Conservation (phyloP, 30 jellyfish, hydroid and myxozoan genomes). For the Hydra vulgaris region DNA sequence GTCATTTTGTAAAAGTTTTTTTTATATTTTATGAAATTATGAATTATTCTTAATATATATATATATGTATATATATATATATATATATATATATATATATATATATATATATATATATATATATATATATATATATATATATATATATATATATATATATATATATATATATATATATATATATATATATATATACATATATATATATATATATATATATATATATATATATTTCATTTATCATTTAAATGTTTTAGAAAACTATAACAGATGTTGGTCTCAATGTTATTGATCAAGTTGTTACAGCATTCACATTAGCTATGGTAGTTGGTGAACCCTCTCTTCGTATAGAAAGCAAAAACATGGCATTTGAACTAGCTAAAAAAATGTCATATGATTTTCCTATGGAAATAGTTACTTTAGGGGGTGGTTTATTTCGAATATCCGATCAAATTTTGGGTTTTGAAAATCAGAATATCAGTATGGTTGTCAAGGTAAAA, state of each 20-base stretch:
- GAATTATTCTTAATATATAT: too few species aligned
- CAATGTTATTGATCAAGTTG: constrained; percentile 8
- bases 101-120: too few species aligned
- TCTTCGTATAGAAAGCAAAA: constrained; percentile 6
- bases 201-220: too few species aligned
- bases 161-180: too few species aligned
- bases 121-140: too few species aligned
- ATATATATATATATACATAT: too few species aligned
- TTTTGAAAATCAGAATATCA: constrained; percentile 1
- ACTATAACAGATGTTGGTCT: neutral
- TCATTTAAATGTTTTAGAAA: neutral
- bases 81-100: too few species aligned
- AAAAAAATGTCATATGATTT: neutral
- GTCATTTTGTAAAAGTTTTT: neutral
- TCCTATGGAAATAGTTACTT: neutral
- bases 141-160: too few species aligned
- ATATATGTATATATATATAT: too few species aligned
- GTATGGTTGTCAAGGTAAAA: constrained; percentile 14
- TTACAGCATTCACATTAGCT: neutral
- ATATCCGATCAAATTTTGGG: constrained; percentile 2
- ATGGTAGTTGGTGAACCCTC: constrained; percentile 30
- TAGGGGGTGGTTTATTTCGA: constrained; percentile 4
- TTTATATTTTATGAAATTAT: too few species aligned
- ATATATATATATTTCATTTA: neutral
- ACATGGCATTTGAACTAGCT: constrained; percentile 19